Conservation (phyloP, 2,888 invertebrate species). For the Chouioia cunea region DNA sequence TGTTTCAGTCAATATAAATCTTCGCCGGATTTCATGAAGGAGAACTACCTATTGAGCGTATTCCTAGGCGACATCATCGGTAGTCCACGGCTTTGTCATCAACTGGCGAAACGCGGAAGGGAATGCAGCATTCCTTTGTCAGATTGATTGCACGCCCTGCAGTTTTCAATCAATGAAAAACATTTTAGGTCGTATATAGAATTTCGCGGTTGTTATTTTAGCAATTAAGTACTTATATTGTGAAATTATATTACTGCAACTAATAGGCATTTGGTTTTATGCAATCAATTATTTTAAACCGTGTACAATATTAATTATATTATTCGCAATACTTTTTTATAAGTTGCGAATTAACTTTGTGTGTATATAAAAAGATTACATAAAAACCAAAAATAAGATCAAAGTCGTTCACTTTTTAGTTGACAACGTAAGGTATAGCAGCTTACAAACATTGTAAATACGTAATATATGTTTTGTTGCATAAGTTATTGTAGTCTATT, state of each 20-base stretch:
- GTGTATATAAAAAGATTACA: background rate
- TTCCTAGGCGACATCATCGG: constrained; percentile 89
- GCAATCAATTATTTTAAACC: background rate
- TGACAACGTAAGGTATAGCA: constrained; percentile 10
- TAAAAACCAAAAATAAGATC: constrained; percentile 5
- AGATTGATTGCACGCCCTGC: constrained; percentile 36
- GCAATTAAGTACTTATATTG: background rate
- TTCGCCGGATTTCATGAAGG: constrained; percentile 76
- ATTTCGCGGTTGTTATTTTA: constrained; percentile 24
- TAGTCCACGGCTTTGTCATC: constrained; percentile 83
- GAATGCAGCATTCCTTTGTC: constrained; percentile 64
- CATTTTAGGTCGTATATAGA: constrained; percentile 19
- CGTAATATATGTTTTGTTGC: background rate
- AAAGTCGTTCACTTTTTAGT: constrained; percentile 9
- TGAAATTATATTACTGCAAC: no score
- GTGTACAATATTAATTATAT: background rate
- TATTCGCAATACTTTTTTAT: background rate
- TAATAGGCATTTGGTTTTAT: constrained; percentile 12
- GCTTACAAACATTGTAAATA: constrained; percentile 22
- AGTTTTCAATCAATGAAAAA: constrained; percentile 35
- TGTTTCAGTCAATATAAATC: constrained; percentile 81
- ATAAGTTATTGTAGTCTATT: constrained; percentile 25
- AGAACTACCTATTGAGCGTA: constrained; percentile 86
- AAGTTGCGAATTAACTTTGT: background rate
- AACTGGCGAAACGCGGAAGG: constrained; percentile 79